Conservation (phyloP, 2,113 vertebrate genomes). For the Planiliza haematocheilus region DNA sequence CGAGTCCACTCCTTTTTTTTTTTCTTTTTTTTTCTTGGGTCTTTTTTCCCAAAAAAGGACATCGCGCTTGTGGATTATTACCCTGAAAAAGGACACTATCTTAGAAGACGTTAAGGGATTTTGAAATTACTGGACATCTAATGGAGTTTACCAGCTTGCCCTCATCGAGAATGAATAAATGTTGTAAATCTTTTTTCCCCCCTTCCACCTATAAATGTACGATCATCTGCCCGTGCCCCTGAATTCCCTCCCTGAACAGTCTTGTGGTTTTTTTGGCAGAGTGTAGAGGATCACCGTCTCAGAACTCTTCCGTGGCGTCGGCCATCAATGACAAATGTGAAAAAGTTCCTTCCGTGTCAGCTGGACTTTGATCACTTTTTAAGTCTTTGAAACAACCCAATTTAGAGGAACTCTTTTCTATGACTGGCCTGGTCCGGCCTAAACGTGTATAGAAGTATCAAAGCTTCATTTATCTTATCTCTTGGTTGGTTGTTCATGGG, state of each 20-base stretch:
- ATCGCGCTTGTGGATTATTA: slow-evolving; percentile 57
- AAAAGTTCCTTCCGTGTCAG: slow-evolving; percentile 16
- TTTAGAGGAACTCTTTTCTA: slow-evolving; percentile 66
- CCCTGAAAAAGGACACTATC: slow-evolving; percentile 68
- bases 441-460: slow-evolving; percentile 38
- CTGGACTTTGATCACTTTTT: slow-evolving; percentile 64
- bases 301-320: slow-evolving; percentile 13
- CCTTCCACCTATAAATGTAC: not conserved
- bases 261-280: slow-evolving; percentile 23
- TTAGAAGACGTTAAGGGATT: slow-evolving; percentile 57
- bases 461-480: slow-evolving; percentile 65
- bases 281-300: slow-evolving; percentile 28
- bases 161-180: slow-evolving; percentile 38
- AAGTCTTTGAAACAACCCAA: slow-evolving; percentile 57
- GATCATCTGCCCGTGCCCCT: slow-evolving; percentile 37
- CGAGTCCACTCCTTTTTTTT: slow-evolving; percentile 45
- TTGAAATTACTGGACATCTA: slow-evolving; percentile 47
- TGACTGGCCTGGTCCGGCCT: slow-evolving; percentile 53
- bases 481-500: slow-evolving; percentile 58
- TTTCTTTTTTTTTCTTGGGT: slow-evolving; percentile 2
- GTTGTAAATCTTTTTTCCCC: slow-evolving; percentile 32
- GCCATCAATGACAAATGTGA: slow-evolving; percentile 24
- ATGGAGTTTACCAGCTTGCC: slow-evolving; percentile 32
- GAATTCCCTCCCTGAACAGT: slow-evolving; percentile 38
- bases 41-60: slow-evolving; percentile 43